phyloP scores from a whole-genome alignment of 2,888 invertebrate species.

The Unio pictorum region DNA sequence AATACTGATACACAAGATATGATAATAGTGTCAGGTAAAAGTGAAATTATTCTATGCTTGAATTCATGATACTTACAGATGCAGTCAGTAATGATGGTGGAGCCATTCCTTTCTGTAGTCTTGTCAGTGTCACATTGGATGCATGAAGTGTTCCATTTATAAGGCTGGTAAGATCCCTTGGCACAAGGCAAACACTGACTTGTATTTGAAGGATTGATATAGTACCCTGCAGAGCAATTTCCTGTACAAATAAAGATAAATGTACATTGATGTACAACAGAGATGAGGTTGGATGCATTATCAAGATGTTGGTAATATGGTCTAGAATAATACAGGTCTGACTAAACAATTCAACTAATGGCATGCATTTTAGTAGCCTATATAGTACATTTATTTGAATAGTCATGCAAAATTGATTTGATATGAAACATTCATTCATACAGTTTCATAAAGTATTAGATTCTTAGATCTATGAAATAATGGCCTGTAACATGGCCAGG shows the following conservation, averaged over 20 bases:
- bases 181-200: slow-evolving; percentile 12
- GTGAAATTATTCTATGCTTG: background rate
- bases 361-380: no score
- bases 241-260: slow-evolving; percentile 5
- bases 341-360: no score
- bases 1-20: background rate
- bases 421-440: no score
- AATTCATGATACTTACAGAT: slow-evolving; percentile 10
- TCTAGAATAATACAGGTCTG: no score
- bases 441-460: no score
- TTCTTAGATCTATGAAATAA: no score
- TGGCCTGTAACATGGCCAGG: no score
- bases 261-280: no score
- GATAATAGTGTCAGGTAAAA: background rate
- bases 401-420: no score
- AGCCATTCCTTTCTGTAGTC: slow-evolving; percentile 6
- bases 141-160: slow-evolving; percentile 17
- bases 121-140: slow-evolving; percentile 15
- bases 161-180: slow-evolving; percentile 12
- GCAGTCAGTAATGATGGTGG: slow-evolving; percentile 4
- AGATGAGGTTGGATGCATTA: no score
- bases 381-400: no score
- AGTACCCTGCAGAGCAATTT: slow-evolving; percentile 17
- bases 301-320: no score
- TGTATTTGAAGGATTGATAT: background rate